These are phyloP conservation scores for Pollenia labialis DNA, from an alignment of 2,888 invertebrate species.

Conservation along the genomic window DNA sequence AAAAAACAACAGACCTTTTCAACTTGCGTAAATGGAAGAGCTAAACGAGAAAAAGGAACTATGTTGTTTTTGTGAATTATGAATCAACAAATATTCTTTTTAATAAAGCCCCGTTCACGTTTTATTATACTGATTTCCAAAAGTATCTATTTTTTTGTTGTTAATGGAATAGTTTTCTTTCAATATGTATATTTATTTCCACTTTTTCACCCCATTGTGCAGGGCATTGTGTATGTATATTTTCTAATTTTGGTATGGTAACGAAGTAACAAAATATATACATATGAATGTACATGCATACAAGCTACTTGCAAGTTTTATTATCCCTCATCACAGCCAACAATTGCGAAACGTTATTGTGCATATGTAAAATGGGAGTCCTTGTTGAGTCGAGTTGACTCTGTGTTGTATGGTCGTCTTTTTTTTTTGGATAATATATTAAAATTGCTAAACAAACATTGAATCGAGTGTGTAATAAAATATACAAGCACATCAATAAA, in stretches of 20 bases:
- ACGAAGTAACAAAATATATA: conserved; percentile 66
- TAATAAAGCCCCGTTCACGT: too few relatives aligned
- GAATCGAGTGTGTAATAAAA: conserved; percentile 80
- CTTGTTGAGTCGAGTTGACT: neutral
- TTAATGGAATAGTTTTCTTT: too few relatives aligned
- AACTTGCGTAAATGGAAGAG: too few relatives aligned
- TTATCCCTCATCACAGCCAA: neutral
- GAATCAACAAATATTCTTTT: too few relatives aligned
- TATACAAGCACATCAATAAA: conserved; percentile 75
- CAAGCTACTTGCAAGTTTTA: conserved; percentile 30
- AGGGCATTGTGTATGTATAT: conserved; percentile 75
- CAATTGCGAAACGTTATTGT: conserved; percentile 52
- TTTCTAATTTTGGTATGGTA: conserved; percentile 80
- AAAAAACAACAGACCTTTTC: too few relatives aligned
- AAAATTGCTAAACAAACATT: conserved; percentile 77
- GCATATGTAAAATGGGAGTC: conserved; percentile 77
- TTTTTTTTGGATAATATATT: conserved; percentile 78
- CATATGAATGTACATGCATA: neutral
- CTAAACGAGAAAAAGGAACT: too few relatives aligned
- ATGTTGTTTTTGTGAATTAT: too few relatives aligned
- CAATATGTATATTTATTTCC: too few relatives aligned
- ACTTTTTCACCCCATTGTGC: too few relatives aligned
- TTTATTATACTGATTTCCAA: too few relatives aligned
- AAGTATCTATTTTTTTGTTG: too few relatives aligned
- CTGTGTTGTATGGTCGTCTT: conserved; percentile 8